phyloP scores from a whole-genome alignment of 2,888 invertebrate species.

The Limnephilus marmoratus region DNA sequence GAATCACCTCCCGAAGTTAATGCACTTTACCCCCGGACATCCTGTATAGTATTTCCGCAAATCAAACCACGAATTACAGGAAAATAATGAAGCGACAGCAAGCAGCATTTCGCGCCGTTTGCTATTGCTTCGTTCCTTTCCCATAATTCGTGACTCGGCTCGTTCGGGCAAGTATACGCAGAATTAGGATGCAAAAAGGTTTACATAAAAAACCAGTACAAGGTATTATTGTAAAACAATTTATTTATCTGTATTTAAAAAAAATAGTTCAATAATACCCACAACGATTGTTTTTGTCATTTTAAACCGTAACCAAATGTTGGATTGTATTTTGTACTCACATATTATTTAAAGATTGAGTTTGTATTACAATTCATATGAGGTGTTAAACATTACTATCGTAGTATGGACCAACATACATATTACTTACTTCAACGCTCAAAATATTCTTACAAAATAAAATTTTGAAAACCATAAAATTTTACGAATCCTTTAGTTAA shows the following conservation, averaged over 20 bases:
- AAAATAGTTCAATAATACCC: background rate
- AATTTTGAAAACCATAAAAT: background rate
- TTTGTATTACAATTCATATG: background rate
- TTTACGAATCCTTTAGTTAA: too few species aligned
- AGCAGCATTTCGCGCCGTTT: too few species aligned
- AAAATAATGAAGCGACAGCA: too few species aligned
- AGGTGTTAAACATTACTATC: background rate
- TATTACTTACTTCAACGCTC: background rate
- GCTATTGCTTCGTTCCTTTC: too few species aligned
- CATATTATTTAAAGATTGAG: background rate
- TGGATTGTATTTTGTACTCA: background rate
- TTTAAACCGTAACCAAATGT: background rate
- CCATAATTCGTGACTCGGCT: too few species aligned
- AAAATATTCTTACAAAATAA: background rate
- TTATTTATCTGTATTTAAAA: background rate
- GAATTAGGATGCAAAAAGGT: background rate
- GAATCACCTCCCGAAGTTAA: too few species aligned
- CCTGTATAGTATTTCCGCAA: too few species aligned
- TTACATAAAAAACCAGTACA: background rate
- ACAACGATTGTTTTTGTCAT: background rate
- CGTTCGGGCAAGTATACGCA: too few species aligned
- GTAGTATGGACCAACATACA: background rate
- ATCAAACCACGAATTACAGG: too few species aligned
- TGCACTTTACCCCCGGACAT: too few species aligned
- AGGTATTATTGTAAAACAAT: background rate